Conservation (phyloP, 2,113 vertebrate species). For the Rhinichthys klamathensis region DNA sequence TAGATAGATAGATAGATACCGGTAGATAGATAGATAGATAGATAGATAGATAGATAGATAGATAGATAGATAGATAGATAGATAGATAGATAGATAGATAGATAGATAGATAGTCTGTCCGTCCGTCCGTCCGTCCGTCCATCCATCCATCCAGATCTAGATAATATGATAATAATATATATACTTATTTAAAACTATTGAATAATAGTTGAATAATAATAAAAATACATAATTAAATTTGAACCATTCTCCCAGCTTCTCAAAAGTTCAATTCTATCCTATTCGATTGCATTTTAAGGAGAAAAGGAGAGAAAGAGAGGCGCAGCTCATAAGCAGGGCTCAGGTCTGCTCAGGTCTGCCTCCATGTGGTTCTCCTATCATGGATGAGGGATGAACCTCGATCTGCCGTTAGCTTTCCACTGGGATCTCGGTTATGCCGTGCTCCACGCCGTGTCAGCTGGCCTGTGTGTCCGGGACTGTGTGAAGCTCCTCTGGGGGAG, state of each 20-base stretch:
- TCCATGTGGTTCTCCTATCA: conserved; percentile 50
- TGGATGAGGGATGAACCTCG: conserved; percentile 26
- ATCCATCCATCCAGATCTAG: no score
- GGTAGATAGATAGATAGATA: conserved; percentile 2
- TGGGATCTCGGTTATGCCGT: background rate
- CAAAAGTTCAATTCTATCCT: background rate
- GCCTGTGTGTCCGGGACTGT: conserved; percentile 55
- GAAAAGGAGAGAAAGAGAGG: conserved; percentile 40
- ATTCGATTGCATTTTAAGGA: background rate
- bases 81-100: background rate
- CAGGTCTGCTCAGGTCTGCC: conserved; percentile 55
- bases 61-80: background rate
- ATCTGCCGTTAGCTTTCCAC: conserved; percentile 18
- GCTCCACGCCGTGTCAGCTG: conserved; percentile 41
- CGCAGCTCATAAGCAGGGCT: conserved; percentile 71
- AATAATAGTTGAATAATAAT: no score
- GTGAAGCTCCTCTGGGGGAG: conserved; percentile 58
- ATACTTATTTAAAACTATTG: no score
- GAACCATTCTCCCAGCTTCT: background rate
- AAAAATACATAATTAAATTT: background rate
- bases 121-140: no score
- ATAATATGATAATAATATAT: no score
- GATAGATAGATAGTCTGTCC: background rate
- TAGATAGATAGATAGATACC: background rate
- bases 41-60: background rate